Evolutionary conservation across 2,888 invertebrate species (phyloP), one percentile per base, ranked within the genome.

Genomic region (Euclidia mi): DNA sequence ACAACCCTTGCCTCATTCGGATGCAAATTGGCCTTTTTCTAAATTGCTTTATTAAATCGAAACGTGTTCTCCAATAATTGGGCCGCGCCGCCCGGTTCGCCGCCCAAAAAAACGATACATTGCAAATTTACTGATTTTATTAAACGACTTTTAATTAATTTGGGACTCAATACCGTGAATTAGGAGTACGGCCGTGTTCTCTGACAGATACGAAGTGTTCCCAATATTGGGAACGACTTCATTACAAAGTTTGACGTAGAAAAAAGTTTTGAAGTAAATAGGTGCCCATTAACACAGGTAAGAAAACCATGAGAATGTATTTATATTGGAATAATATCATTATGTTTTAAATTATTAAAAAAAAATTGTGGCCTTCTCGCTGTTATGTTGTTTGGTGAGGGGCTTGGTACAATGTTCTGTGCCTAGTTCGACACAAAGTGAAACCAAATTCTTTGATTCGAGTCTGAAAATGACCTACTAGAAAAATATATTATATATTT

Each of bases 41-140:
- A 91, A 92, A 92, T 92, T 90, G 87, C 91, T 92, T 91, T 90
- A 92, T 91, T 91, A 91, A 91, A 92, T 87, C 83, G 87, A 86
- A 90, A 89, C 91, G 90, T 91, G 91, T 89, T 87, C 85, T 77
- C 85, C 89, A 89, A 91, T 92, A 90, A 88, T 87, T 84, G 86
- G 72, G 72, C 69, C 56, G 68, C 65, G n/a, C n/a, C n/a, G n/a
- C n/a, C n/a, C 66, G 58, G 58, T 53, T 50, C 49, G 63, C 63
- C 62, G 37, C 58, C 61, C 61, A 68, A 76, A n/a, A 74, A 79
- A 74, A 67, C 75, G 73, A 72, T 71, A 70, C 72, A 75, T 65
- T 60, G 66, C 68, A 70, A 78, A 79, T 85, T 83, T 77, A 81
- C 79, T 74, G 80, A 77, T 82, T 81, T 83, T 83, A 82, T 81